phyloP scores from a whole-genome alignment of 30 jellyfish, hydroid and myxozoan species.

The Aurelia aurita complex sp. Pacific region DNA sequence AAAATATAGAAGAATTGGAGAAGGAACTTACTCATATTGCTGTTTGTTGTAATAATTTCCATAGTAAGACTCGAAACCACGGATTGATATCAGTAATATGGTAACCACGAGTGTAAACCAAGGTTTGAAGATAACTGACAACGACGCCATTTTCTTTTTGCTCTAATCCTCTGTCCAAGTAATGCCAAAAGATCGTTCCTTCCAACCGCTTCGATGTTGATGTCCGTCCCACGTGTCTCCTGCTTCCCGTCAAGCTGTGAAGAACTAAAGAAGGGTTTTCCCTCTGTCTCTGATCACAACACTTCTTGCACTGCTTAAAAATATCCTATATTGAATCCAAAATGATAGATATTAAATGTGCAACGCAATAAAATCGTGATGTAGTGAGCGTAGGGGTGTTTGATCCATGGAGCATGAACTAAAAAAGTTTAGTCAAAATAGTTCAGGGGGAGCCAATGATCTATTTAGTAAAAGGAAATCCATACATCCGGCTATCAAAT shows the following conservation, averaged over 20 bases:
- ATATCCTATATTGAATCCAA: too few relatives aligned
- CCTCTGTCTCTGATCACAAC: too few relatives aligned
- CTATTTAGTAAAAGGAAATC: conserved; percentile 52
- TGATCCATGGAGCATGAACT: not conserved
- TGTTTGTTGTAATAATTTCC: conserved; percentile 16
- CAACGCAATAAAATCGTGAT: too few relatives aligned
- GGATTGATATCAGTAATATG: not conserved
- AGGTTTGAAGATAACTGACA: not conserved
- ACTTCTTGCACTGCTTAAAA: too few relatives aligned
- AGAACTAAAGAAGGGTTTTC: too few relatives aligned
- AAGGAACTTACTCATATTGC: conserved; percentile 9
- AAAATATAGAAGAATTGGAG: not conserved
- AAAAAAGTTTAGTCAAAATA: conserved; percentile 26
- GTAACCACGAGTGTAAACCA: not conserved
- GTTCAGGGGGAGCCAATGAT: conserved; percentile 31
- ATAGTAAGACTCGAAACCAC: conserved; percentile 1
- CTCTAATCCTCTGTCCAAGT: too few relatives aligned
- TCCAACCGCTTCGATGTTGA: too few relatives aligned
- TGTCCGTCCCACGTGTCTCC: too few relatives aligned
- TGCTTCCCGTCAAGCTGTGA: too few relatives aligned
- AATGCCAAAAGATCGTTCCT: too few relatives aligned
- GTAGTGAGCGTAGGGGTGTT: not conserved
- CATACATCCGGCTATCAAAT: conserved; percentile 62
- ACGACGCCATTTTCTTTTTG: not conserved
- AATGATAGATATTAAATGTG: too few relatives aligned